phyloP scores from a whole-genome alignment of 2,797 vertebrate genomes.

The Tragopan temminckii region DNA sequence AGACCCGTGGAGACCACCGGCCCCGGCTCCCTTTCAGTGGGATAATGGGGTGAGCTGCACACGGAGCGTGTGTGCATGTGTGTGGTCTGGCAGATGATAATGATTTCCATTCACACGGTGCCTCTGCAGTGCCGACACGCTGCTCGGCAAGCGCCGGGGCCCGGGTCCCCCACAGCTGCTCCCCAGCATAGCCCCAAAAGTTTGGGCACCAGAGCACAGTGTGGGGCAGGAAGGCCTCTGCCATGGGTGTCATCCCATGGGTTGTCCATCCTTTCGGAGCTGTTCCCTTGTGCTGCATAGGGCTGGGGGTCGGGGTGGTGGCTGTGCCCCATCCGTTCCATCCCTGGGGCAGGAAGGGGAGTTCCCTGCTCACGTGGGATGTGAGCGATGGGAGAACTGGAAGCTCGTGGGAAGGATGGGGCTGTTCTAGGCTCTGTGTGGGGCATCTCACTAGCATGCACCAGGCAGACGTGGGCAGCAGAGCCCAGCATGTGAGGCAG shows the following conservation, averaged over 20 bases:
- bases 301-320: neutral
- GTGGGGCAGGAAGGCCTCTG: neutral
- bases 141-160: neutral
- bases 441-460: neutral
- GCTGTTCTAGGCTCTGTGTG: neutral
- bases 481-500: too few relatives aligned
- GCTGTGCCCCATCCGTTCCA: neutral
- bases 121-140: neutral
- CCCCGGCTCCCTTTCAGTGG: constrained; percentile 51
- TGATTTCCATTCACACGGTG: constrained; percentile 59
- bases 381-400: rapidly evolving
- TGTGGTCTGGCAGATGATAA: constrained; percentile 64
- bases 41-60: constrained; percentile 61
- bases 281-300: rapidly evolving
- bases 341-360: neutral
- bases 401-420: neutral
- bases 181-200: neutral
- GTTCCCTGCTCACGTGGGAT: too few relatives aligned
- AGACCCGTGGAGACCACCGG: constrained; percentile 29
- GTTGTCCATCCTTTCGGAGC: too few relatives aligned
- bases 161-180: neutral
- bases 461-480: neutral
- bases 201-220: neutral
- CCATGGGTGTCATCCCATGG: neutral
- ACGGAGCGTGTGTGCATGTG: constrained; percentile 36